Percentiles rank a stretch among this genome's conserved stretches.
Evolutionary conservation across 2,797 vertebrate species (phyloP).

Genomic region (Antrozous pallidus): DNA sequence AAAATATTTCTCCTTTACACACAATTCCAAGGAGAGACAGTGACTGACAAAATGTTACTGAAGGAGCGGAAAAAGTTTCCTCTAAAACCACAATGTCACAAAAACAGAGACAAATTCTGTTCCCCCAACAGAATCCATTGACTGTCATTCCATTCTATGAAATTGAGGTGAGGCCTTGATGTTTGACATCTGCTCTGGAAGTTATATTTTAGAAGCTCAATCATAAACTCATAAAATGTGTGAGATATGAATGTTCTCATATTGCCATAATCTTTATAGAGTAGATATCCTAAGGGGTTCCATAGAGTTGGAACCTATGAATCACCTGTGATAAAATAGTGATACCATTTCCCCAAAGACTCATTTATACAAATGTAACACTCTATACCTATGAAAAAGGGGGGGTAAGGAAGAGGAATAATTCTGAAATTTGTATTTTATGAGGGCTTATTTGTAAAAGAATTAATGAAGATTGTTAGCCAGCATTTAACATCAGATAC

Average conservation of each 20-base stretch:
- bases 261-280: constrained; percentile 37
- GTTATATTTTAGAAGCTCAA: constrained; percentile 58
- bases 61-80: neutral
- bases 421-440: constrained; percentile 22
- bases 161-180: constrained; percentile 39
- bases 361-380: neutral
- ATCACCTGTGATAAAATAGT: constrained; percentile 34
- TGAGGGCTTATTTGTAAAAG: neutral
- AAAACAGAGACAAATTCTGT: constrained; percentile 30
- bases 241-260: constrained; percentile 50
- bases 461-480: neutral
- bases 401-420: neutral
- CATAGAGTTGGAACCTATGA: neutral
- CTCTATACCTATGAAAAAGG: neutral
- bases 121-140: constrained; percentile 53
- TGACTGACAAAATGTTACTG: constrained; percentile 44
- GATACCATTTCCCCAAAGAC: neutral
- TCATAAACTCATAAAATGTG: constrained; percentile 19
- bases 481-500: neutral
- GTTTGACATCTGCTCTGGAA: constrained; percentile 59
- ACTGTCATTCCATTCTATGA: constrained; percentile 42
- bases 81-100: constrained; percentile 55
- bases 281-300: neutral
- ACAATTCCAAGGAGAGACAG: neutral
- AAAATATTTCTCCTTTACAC: neutral